Evolutionary conservation across 2,888 invertebrate genomes (phyloP).

Genomic region (Erynnis tages): DNA sequence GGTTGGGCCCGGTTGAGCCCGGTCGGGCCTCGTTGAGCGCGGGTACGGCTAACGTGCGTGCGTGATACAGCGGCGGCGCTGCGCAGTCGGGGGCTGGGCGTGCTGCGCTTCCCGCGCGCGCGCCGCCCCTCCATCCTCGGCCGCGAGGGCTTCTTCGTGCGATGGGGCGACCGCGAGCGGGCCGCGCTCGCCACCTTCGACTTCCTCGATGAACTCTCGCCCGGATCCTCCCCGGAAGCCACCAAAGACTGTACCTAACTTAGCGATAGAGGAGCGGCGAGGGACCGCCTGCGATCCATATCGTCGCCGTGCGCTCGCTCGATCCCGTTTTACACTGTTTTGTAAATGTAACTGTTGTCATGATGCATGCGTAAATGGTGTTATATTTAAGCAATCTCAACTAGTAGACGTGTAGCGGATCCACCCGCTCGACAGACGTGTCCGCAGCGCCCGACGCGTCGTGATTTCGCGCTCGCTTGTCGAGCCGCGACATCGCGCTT

Average conservation of each 20-base stretch:
- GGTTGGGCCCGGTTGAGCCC: slow-evolving; percentile 54
- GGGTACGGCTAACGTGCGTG: slow-evolving; percentile 56
- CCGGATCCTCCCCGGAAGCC: slow-evolving; percentile 67
- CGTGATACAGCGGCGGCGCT: slow-evolving; percentile 81
- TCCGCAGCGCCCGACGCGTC: not conserved
- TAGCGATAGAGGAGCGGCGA: slow-evolving; percentile 36
- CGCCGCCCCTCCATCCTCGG: slow-evolving; percentile 88
- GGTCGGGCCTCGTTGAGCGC: slow-evolving; percentile 59
- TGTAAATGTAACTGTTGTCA: not conserved
- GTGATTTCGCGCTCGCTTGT: not conserved
- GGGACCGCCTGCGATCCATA: not conserved
- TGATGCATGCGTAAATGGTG: slow-evolving; percentile 9
- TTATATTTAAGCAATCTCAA: slow-evolving; percentile 10
- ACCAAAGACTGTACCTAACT: slow-evolving; percentile 72
- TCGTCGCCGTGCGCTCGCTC: slow-evolving; percentile 14
- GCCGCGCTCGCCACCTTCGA: slow-evolving; percentile 91
- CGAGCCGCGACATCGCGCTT: slow-evolving; percentile 1
- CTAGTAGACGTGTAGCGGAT: slow-evolving; percentile 5
- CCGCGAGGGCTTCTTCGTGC: slow-evolving; percentile 88
- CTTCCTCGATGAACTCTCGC: slow-evolving; percentile 86
- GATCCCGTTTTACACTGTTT: not conserved
- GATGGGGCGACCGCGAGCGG: slow-evolving; percentile 88
- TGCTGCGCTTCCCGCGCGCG: slow-evolving; percentile 72
- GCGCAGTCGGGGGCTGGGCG: slow-evolving; percentile 79
- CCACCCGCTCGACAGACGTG: not conserved